Evolutionary conservation across 2,113 vertebrate species (phyloP).

Genomic region (Ceyx margarethae): DNA sequence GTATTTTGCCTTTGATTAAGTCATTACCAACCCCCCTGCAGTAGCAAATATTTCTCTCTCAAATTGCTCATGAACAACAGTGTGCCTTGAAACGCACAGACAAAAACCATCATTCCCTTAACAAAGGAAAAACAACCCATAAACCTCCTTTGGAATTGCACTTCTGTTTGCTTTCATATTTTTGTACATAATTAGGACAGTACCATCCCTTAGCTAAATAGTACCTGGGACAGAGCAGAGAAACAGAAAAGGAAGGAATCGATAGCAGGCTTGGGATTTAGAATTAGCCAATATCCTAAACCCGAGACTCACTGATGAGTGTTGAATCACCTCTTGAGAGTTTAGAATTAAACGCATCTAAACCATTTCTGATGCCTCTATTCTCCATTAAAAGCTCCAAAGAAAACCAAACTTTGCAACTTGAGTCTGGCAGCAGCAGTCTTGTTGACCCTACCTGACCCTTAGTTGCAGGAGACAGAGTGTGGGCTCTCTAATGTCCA

Average conservation of each 20-base stretch:
- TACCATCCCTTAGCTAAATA: neutral
- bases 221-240: neutral
- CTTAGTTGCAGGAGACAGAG: neutral
- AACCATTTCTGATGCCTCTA: neutral
- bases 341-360: neutral
- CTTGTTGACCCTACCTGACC: neutral
- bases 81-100: neutral
- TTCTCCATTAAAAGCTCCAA: neutral
- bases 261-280: neutral
- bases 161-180: neutral
- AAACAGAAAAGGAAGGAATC: neutral
- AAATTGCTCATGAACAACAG: neutral
- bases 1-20: constrained; percentile 14
- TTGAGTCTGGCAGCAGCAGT: neutral
- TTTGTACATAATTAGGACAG: neutral
- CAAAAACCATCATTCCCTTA: neutral
- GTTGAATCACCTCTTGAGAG: neutral
- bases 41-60: constrained; percentile 1
- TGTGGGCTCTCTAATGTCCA: rapidly evolving
- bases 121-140: neutral
- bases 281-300: neutral
- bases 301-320: neutral
- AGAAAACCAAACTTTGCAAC: neutral
- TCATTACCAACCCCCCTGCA: neutral
- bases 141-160: neutral